These are phyloP conservation scores for Caranx melampygus DNA, from an alignment of 2,113 vertebrate species.

Conservation along the genomic window DNA sequence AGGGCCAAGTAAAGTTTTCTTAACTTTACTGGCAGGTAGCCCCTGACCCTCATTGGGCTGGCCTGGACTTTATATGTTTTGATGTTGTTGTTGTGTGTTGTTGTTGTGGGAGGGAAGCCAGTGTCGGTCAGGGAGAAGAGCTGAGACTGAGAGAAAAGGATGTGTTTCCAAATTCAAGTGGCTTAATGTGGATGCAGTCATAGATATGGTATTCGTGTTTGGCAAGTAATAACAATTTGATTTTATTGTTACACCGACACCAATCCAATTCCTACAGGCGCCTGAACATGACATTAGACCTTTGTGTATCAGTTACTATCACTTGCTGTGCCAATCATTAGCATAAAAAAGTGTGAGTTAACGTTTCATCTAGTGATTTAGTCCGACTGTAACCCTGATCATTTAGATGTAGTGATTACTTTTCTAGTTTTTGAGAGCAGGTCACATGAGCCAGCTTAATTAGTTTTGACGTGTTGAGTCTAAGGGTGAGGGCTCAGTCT, in stretches of 20 bases:
- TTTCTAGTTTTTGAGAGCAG: slow-evolving; percentile 34
- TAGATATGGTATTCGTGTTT: neutral
- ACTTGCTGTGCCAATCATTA: slow-evolving; percentile 13
- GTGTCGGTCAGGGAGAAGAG: neutral
- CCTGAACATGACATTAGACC: neutral
- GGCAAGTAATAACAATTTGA: neutral
- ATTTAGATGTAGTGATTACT: slow-evolving; percentile 37
- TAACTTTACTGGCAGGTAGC: neutral
- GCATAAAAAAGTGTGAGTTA: slow-evolving; percentile 12
- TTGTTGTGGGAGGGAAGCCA: neutral
- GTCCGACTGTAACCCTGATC: slow-evolving; percentile 16
- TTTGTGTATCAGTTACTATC: slow-evolving; percentile 13
- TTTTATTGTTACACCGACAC: neutral
- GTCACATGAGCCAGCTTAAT: slow-evolving; percentile 49
- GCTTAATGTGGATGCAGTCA: neutral
- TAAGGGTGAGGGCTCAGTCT: slow-evolving; percentile 51
- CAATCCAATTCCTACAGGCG: neutral
- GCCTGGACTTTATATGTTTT: neutral
- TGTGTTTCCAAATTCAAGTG: neutral
- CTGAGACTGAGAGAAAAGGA: neutral
- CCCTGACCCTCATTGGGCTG: too few species aligned
- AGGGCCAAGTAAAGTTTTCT: neutral
- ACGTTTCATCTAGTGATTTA: slow-evolving; percentile 9
- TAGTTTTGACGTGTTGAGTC: slow-evolving; percentile 55
- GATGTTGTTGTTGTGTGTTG: neutral